These are phyloP conservation scores for Circaetus gallicus DNA, from an alignment of 2,113 vertebrate genomes.

Conservation along the genomic window DNA sequence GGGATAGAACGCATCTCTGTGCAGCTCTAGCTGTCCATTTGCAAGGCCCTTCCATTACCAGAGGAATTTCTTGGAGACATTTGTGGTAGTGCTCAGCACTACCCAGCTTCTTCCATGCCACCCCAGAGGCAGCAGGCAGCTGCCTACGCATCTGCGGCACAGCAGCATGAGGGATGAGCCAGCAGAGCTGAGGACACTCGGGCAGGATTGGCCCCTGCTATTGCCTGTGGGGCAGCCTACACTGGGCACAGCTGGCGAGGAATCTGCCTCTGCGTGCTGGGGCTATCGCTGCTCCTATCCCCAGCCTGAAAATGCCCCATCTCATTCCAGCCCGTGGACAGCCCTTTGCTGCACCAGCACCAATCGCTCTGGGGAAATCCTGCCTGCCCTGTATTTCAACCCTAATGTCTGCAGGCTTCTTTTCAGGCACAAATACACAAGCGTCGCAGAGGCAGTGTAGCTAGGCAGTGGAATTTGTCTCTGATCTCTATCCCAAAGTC, in stretches of 20 bases:
- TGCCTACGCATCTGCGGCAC: background rate
- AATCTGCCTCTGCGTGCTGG: accelerated
- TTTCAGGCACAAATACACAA: background rate
- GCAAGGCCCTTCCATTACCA: background rate
- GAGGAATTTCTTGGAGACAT: background rate
- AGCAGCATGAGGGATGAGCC: background rate
- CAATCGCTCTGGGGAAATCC: background rate
- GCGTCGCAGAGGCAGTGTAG: accelerated
- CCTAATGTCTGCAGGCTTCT: background rate
- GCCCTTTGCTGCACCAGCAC: background rate
- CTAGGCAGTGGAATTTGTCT: background rate
- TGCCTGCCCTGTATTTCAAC: background rate
- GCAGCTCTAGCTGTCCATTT: background rate
- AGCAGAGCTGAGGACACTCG: background rate
- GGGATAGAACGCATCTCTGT: background rate
- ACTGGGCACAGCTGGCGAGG: background rate
- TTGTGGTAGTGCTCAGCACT: background rate
- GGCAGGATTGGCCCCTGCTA: background rate
- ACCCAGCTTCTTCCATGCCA: background rate
- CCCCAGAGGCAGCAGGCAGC: background rate
- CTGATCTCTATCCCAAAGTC: background rate
- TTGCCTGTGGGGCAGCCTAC: background rate
- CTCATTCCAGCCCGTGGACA: background rate
- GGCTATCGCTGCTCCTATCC: background rate
- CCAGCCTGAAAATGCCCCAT: background rate